Percentiles rank a stretch among this genome's conserved stretches.
Conservation (phyloP, 2,888 invertebrate genomes). For the Chironomus tentans region DNA sequence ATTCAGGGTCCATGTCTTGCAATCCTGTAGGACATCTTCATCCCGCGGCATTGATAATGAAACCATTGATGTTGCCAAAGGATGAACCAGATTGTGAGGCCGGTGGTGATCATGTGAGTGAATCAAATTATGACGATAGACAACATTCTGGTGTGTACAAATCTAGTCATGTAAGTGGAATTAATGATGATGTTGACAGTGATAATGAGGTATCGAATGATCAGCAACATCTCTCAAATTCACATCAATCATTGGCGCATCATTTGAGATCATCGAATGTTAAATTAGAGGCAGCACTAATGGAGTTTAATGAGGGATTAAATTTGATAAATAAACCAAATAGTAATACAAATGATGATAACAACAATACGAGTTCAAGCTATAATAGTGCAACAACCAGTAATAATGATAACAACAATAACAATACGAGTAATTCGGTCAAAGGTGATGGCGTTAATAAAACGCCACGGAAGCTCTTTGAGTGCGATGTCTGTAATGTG, state of each 20-base stretch:
- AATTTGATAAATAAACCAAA: slow-evolving; percentile 24
- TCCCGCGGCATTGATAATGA: slow-evolving; percentile 8
- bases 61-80: slow-evolving; percentile 19
- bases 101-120: slow-evolving; percentile 14
- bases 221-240: slow-evolving; percentile 13
- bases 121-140: slow-evolving; percentile 29
- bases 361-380: slow-evolving; percentile 16
- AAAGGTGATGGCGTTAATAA: slow-evolving; percentile 34
- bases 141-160: background rate
- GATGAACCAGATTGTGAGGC: slow-evolving; percentile 24
- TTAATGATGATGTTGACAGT: slow-evolving; percentile 1
- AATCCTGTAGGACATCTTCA: slow-evolving; percentile 11
- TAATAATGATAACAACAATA: slow-evolving; percentile 29
- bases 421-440: slow-evolving; percentile 27
- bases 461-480: slow-evolving; percentile 70
- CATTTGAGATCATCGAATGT: background rate
- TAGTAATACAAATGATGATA: slow-evolving; percentile 24
- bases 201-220: slow-evolving; percentile 9
- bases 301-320: slow-evolving; percentile 22
- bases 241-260: slow-evolving; percentile 11
- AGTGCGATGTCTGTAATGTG: slow-evolving; percentile 83
- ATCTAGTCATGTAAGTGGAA: background rate
- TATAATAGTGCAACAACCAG: slow-evolving; percentile 22
- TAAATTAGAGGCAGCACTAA: slow-evolving; percentile 16
- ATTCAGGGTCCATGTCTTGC: slow-evolving; percentile 13